These are phyloP conservation scores for Phortica okadai DNA, from an alignment of 2,888 invertebrate genomes.

Conservation along the genomic window DNA sequence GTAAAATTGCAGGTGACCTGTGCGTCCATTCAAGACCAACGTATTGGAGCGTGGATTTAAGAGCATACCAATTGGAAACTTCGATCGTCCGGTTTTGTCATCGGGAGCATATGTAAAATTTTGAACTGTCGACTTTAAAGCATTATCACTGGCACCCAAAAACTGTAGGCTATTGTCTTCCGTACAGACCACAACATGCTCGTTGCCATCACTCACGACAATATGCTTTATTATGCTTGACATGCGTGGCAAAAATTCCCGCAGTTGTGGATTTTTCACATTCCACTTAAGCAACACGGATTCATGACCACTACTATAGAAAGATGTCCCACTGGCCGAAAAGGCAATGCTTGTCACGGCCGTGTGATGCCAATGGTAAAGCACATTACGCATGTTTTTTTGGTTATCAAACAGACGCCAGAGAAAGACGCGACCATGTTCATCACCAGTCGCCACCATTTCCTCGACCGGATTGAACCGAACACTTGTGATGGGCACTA, in stretches of 20 bases:
- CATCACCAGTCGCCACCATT: slow-evolving; percentile 83
- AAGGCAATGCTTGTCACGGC: slow-evolving; percentile 83
- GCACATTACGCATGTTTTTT: slow-evolving; percentile 70
- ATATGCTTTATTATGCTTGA: slow-evolving; percentile 83
- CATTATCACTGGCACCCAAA: slow-evolving; percentile 77
- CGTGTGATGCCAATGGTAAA: slow-evolving; percentile 87
- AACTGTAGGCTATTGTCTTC: slow-evolving; percentile 83
- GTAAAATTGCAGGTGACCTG: slow-evolving; percentile 87
- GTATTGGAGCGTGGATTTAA: slow-evolving; percentile 82
- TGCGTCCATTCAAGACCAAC: slow-evolving; percentile 84
- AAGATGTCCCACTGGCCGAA: slow-evolving; percentile 80
- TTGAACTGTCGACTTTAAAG: slow-evolving; percentile 80
- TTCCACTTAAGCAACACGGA: slow-evolving; percentile 88
- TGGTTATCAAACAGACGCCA: slow-evolving; percentile 78
- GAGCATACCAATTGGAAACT: slow-evolving; percentile 75
- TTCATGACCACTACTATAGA: slow-evolving; percentile 88
- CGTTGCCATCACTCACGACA: slow-evolving; percentile 80
- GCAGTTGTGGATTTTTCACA: slow-evolving; percentile 76
- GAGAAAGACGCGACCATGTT: slow-evolving; percentile 80
- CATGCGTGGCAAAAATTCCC: slow-evolving; percentile 83
- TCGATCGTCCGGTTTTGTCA: slow-evolving; percentile 76
- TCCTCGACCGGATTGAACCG: slow-evolving; percentile 82
- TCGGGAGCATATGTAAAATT: slow-evolving; percentile 81
- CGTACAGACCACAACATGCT: slow-evolving; percentile 82
- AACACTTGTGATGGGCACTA: slow-evolving; percentile 79